Base-by-base conservation (phyloP, 2,888 invertebrate species). In the Dolichopus griseipennis region DNA sequence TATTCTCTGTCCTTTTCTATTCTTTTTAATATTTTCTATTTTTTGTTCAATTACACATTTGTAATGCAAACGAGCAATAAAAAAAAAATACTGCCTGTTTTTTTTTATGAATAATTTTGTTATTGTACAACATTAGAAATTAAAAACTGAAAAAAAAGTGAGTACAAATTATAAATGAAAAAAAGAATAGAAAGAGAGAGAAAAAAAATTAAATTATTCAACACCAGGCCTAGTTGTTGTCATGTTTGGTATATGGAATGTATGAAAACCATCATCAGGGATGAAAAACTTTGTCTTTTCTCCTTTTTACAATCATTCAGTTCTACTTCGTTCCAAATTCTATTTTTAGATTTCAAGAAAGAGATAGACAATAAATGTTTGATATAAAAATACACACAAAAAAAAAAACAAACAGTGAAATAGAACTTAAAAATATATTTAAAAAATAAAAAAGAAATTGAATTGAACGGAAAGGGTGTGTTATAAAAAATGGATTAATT, bases 81-180 rank as follows among this genome's bases (percentile, higher is more conserved):
- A 27, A 27, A 27, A 27, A 27, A 27, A 27, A 27, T 37, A 37
- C 37, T 7, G 2, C 12, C 8, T 37, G 4, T 37, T 37, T 37
- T 37, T 37, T 37, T 37, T 37, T 37, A 10, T 37, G 37, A 37
- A 37, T 37, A 37, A 5, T 37, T 37, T 37, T 37, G 8, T 34
- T 12, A 52, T 52, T 52, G 52, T 52, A 52, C 52, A 52, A 52
- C 52, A 52, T 52, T 52, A 52, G 52, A 52, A 52, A 52, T 52
- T 52, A 52, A n/a, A 52, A 52, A n/a, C 9, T 12, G 18, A 52
- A 52, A 52, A 52, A 52, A 52, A 15, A 52, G 1, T 52, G 52
- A 52, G n/a, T 52, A 52, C 52, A 52, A 52, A 52, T 52, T 15
- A 52, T 18, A 43, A 43, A 52, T 52, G 8, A 37, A 37, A 37